Base-by-base conservation (phyloP, 53 echinoderm and acorn worm genomes). In the Echinometra lucunter region DNA sequence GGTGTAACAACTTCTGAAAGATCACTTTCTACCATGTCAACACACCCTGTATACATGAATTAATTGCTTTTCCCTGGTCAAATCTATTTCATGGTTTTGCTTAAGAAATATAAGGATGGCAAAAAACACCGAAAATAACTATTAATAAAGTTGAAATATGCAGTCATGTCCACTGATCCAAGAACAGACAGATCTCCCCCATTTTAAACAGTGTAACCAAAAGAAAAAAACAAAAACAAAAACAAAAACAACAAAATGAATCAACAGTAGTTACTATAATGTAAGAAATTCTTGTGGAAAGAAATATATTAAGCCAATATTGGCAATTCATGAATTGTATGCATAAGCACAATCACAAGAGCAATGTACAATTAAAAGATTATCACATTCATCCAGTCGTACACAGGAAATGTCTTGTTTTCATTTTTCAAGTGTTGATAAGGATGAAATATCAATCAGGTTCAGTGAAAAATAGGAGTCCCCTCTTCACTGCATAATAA, bases 401-500 rank as follows among this genome's bases (percentile, higher is more conserved):
- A 49, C 53, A 30, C 85, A 85, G 85, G 85, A 85, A 85, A 85
- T 85, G 85, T 85, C n/a, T 85, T 85, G 85, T 45, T 85, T 47
- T 28, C 28, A 85, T 45, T 49, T 12, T 13, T 11, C 11, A 85
- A 45, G 85, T 85, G 85, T 28, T n/a, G 10, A 27, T 85, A 18
- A 40, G 23, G 78, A 69, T 69, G 69, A 69, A 12, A 69, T 32
- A 69, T 69, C 32, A 1, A 69, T 69, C 15, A 32, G 32, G 69
- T 12, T 15, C 34, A 69, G 32, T 69, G 30, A 69, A 67, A 67
- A 32, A 28, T 17, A 58, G 30, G 9, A 67, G 67, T 30, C 6
- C 30, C 30, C 17, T 30, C 67, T 67, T 67, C 67, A 67, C 7
- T 69, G 32, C 34, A 32, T 15, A 5, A 21, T 25, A 21, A 25